Evolutionary conservation across 2,888 invertebrate species (phyloP), one percentile per base, ranked within the genome.

Genomic region (Alloscopus bannaensis): DNA sequence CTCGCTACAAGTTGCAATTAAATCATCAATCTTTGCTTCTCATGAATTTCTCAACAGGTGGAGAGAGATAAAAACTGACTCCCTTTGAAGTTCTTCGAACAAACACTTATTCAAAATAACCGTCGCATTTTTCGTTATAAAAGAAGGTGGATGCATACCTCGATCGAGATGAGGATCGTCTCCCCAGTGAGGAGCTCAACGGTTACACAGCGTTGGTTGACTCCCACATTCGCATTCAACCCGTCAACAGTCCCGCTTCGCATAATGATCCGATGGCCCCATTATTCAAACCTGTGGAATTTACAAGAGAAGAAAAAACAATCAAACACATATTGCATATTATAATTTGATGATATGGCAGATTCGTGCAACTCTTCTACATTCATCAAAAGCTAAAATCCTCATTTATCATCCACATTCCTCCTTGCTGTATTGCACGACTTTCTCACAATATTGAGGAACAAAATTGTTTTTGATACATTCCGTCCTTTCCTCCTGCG

Each of bases 131-230:
- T 47, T n/a, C n/a, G n/a, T 47, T 50, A 36, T 6, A 36, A 8
- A 6, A 36, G 36, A 36, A 36, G 36, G 36, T 36, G 36, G 6
- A 13, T 36, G 18, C 71, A 66, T 83, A 84, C 86, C 84, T 86
- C 86, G 18, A 82, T 77, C 11, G 83, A 82, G 70, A 86, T 83
- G 68, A 80, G 78, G 71, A 86, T 84, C 11, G 82, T 84, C 80
- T 86, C 86, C 81, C 86, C 86, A 80, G 86, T 84, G 40, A 86
- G 83, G 73, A 86, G 83, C 73, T 84, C 84, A 66, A 86, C 84
- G 62, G 84, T 84, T 70, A 86, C 82, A 81, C 83, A 83, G 72
- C 84, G 85, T 81, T 82, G 84, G 81, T 83, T 81, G 73, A 82
- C 82, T 83, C 85, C 84, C 64, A 62, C 75, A 81, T 85, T 84